Conservation (phyloP, 2,888 invertebrate species). For the Lasius platythorax region DNA sequence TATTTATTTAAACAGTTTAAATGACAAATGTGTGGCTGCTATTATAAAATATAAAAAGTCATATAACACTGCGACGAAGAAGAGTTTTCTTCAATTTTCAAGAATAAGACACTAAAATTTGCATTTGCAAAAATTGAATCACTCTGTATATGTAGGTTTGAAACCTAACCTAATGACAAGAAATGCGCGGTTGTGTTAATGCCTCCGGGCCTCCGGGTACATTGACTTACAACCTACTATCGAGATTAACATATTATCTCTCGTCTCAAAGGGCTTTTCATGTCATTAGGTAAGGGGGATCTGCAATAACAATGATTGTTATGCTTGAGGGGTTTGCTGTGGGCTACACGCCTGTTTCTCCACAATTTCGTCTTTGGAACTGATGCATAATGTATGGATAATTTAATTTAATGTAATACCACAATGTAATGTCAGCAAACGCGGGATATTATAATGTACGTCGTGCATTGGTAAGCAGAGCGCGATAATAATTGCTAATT, state of each 20-base stretch:
- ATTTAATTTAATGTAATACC: constrained; percentile 55
- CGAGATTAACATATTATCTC: constrained; percentile 53
- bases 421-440: constrained; percentile 42
- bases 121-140: constrained; percentile 12
- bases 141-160: not conserved
- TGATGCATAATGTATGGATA: constrained; percentile 52
- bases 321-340: constrained; percentile 28
- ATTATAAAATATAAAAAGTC: not conserved
- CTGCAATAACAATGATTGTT: constrained; percentile 54
- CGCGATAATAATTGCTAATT: constrained; percentile 35
- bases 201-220: constrained; percentile 44
- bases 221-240: constrained; percentile 61
- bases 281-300: constrained; percentile 51
- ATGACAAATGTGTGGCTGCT: not conserved
- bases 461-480: constrained; percentile 26
- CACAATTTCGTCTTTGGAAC: constrained; percentile 36
- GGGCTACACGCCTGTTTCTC: constrained; percentile 19
- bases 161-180: not conserved
- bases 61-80: not conserved
- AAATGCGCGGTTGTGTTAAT: not conserved
- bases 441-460: not conserved
- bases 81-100: not conserved
- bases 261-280: constrained; percentile 55
- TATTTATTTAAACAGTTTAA: too few relatives aligned
- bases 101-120: not conserved